Base-by-base conservation (phyloP, 2,888 invertebrate genomes). In the Dasysyrphus albostriatus region DNA sequence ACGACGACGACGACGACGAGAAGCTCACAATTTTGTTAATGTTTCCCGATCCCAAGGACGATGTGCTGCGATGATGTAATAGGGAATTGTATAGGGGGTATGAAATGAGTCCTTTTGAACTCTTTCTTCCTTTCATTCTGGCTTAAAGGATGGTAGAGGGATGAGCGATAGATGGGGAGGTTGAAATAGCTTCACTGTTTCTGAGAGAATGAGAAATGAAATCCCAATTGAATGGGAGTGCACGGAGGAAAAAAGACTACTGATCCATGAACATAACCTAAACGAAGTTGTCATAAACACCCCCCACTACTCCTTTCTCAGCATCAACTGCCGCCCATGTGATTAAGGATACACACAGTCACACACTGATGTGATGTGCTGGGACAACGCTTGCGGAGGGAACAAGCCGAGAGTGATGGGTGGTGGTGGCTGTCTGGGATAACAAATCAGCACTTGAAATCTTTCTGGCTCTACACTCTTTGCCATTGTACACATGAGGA, bases 221-320 rank as follows among this genome's bases (percentile, higher is more conserved):
- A 77, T 69, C 69, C 37, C 77, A 56, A 78, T 74, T 70, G 78
- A 70, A 74, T 78, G 74, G 83, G 74, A 83, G 78, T 72, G 32
- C 39, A 70, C 59, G 14, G 4, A 61, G 10, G 76, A 67, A 24
- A 67, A 44, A 49, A 49, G 67, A 76, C 76, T 81, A 61, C 76
- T 77, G 84, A 85, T 74, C 84, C 81, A 85, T 79, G 84, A 84
- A 84, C 81, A 81, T 78, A 82, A 82, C 77, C 78, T 78, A 87
- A 87, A 87, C 78, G 82, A 87, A 87, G 85, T 87, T 82, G 82
- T 82, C 87, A 87, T 87, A 81, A 87, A 78, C 87, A 81, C 70
- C 81, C 79, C 32, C 54, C 37, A 9, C 32, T 70, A 49, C 69
- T 16, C 58, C 54, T 58, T 70, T 59, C 3, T 3, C 34, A 19